phyloP scores from a whole-genome alignment of 2,888 invertebrate genomes.

The Acanthoscelides obtectus region DNA sequence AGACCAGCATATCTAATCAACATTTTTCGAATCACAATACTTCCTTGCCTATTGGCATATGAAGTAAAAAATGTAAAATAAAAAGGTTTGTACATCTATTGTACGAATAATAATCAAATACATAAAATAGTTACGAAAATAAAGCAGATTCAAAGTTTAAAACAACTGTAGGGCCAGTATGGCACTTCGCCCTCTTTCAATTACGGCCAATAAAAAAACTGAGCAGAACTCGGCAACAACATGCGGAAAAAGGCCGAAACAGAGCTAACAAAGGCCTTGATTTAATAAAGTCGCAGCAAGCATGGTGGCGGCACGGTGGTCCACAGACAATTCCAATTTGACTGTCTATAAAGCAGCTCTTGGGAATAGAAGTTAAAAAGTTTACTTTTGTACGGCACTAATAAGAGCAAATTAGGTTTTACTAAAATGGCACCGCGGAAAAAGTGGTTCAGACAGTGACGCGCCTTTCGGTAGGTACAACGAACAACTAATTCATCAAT shows the following conservation, averaged over 20 bases:
- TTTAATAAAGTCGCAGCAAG: conserved; percentile 33
- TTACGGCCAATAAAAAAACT: neutral
- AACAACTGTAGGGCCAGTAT: neutral
- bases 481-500: too few relatives aligned
- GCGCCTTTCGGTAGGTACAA: neutral
- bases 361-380: conserved; percentile 33
- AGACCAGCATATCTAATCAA: too few relatives aligned
- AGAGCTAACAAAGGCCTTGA: conserved; percentile 15
- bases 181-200: neutral
- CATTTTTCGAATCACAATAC: too few relatives aligned
- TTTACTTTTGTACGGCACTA: conserved; percentile 40
- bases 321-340: conserved; percentile 36
- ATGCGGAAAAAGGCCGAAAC: neutral
- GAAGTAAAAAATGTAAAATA: too few relatives aligned
- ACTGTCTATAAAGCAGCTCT: conserved; percentile 36
- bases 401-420: conserved; percentile 41
- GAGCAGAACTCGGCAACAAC: neutral
- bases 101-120: too few relatives aligned
- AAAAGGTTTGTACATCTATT: too few relatives aligned
- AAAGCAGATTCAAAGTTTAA: neutral
- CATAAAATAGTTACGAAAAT: neutral
- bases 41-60: too few relatives aligned
- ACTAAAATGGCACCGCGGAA: conserved; percentile 33
- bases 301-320: conserved; percentile 7
- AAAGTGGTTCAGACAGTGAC: conserved; percentile 19